These are phyloP conservation scores for Branchellion lobata DNA, from an alignment of 2,888 invertebrate genomes.

Conservation along the genomic window DNA sequence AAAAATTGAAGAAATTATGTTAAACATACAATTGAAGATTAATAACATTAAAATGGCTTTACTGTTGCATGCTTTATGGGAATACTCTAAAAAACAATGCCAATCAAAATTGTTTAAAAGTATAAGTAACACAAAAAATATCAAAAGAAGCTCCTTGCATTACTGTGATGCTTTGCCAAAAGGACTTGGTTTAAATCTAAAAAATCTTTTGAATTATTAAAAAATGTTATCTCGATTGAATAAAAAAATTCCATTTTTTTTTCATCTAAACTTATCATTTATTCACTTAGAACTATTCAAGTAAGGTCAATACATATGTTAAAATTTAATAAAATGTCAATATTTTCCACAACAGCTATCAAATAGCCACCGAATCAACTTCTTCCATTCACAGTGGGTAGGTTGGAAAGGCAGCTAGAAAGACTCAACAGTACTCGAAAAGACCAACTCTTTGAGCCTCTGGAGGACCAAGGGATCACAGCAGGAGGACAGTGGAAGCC, in stretches of 20 bases:
- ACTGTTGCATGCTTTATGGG: neutral
- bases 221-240: neutral
- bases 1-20: neutral
- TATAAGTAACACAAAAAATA: neutral
- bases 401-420: neutral
- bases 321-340: too few relatives aligned
- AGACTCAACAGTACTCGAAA: neutral
- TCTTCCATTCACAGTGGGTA: neutral
- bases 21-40: neutral
- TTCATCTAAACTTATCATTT: too few relatives aligned
- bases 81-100: neutral
- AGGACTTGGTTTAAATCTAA: neutral
- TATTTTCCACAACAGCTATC: too few relatives aligned
- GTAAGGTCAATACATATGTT: too few relatives aligned
- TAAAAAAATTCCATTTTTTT: neutral
- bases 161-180: neutral
- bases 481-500: constrained; percentile 56
- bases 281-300: too few relatives aligned
- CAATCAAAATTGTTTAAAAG: neutral
- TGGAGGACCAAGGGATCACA: constrained; percentile 52
- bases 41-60: neutral
- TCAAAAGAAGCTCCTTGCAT: neutral
- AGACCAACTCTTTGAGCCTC: neutral
- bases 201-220: neutral
- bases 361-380: too few relatives aligned